Base-by-base conservation (phyloP, 2,113 vertebrate species). In the Glaucomys volans region DNA sequence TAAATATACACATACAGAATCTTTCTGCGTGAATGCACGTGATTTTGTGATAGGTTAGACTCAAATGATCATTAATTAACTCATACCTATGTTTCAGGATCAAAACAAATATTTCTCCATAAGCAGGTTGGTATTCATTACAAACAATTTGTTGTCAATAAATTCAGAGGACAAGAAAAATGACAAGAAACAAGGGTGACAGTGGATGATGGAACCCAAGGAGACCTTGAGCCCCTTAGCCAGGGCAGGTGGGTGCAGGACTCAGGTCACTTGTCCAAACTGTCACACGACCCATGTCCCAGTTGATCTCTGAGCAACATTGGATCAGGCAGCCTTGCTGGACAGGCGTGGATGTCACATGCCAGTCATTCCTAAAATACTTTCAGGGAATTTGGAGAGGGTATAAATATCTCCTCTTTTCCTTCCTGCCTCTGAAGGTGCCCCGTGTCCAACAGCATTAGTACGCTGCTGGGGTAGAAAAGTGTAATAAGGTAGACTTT, bases 401-500 rank as follows among this genome's bases (percentile, higher is more conserved):
- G 2, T 30, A 35, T 81, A 77, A 93, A 47, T 59, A 16, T 16
- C 50, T 57, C 35, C 35, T 28, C 88, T 52, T 50, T 83, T 74
- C 42, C 28, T 88, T 83, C 24, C 47, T 79, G 14, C 30, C 6
- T 71, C 50, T 24, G 40, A 96, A 77, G 47, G n/a, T 79, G 50
- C 62, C 75, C 44, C 28, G 5, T 12, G 16, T 47, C 79, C 3
- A 2, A 17, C 69, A 79, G 42, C 47, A 69, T 64, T 40, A 32
- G 24, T 22, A 30, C 0, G 0, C 94, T 69, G n/a, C 57, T 76
- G 52, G 12, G 62, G 47, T 59, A 54, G 90, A 82, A n/a, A 79
- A 40, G 24, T 30, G 37, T 64, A 91, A 79, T 80, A 87, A 89
- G 83, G 22, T 62, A 22, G 72, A 75, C 84, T 95, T 92, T 79